Evolutionary conservation across 2,113 vertebrate genomes (phyloP).

Genomic region (Ctenomys sociabilis): DNA sequence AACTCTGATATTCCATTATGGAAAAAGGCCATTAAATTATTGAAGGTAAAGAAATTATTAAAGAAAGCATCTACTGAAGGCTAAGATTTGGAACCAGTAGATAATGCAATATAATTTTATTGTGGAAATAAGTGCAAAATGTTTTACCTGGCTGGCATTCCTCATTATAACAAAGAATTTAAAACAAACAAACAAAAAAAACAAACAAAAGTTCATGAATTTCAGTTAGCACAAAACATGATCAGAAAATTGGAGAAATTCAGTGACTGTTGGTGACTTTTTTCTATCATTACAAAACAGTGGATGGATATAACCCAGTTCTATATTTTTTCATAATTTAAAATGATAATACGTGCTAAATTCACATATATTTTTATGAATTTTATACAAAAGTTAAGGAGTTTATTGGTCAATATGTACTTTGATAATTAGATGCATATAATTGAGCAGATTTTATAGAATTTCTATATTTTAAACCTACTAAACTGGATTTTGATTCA

Average conservation of each 20-base stretch:
- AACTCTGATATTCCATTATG: neutral
- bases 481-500: neutral
- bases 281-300: neutral
- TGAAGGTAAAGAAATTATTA: too few species aligned
- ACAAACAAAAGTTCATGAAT: neutral
- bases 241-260: neutral
- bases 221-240: neutral
- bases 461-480: neutral
- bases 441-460: neutral
- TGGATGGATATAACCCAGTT: neutral
- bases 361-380: neutral
- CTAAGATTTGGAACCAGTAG: neutral
- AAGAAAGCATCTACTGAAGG: neutral
- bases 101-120: neutral
- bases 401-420: neutral
- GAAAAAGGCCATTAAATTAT: neutral
- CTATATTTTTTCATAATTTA: neutral
- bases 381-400: neutral
- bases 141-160: neutral
- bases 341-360: neutral
- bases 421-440: neutral
- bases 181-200: neutral
- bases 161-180: neutral
- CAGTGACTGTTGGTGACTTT: neutral
- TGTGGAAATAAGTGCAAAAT: neutral